Base-by-base conservation (phyloP, 2,113 vertebrate genomes). In the Podarcis raffonei region DNA sequence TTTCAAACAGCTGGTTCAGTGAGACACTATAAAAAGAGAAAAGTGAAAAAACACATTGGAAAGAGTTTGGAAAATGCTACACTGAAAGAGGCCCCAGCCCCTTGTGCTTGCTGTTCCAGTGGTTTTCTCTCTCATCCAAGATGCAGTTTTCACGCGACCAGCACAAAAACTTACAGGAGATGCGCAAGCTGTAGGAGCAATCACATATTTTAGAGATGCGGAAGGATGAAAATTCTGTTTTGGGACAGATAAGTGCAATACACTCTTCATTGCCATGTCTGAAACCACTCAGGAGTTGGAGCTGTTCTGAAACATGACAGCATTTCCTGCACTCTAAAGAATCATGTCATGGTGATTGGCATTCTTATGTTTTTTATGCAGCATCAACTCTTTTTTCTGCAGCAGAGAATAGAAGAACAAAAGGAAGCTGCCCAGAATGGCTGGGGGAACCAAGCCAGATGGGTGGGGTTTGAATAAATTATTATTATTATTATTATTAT, bases 1-100 rank as follows among this genome's bases (percentile, higher is more conserved):
- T 88, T 77, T 89, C 57, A 77, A 83, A 76, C 57, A 77, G 37
- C 23, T 83, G 72, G 87, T 74, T 84, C 39, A 30, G 62, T 37
- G 15, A 30, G 6, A 25, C 11, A 9, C 42, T 57, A 37, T 53
- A 37, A 78, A 39, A 57, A 27, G 66, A 23, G 23, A 18, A 37
- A 27, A 32, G 27, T 23, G 39, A 25, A 68, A 35, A 57, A n/a
- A 48, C 65, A 9, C 25, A 25, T 1, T 57, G 15, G 39, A 78
- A 89, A 84, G 59, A 6, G 80, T 22, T 20, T 89, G 20, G 84
- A 79, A 72, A 9, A 83, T 23, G 5, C 59, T 0, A 0, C n/a
- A 78, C 9, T 62, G 62, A 83, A 91, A 66, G 13, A 39, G 82
- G 81, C 42, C 6, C 39, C 53, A 81, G 69, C 13, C 30, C 48